Evolutionary conservation across 92 coral and sea anemone genomes (phyloP).

Genomic region (Phenganax stokvisi): DNA sequence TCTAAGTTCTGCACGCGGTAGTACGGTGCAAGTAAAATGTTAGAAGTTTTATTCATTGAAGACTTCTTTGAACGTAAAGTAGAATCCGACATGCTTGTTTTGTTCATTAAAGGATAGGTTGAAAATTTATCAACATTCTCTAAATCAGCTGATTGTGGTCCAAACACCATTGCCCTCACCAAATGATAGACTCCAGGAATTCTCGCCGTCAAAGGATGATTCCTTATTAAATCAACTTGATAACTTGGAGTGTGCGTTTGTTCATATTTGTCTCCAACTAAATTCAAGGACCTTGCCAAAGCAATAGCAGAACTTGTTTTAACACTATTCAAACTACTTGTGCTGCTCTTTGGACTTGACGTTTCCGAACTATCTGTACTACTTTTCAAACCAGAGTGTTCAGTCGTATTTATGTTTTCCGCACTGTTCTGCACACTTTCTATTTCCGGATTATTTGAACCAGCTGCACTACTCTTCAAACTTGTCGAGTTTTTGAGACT

Average conservation of each 20-base stretch:
- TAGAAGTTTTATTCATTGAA: not conserved
- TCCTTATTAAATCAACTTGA: not conserved
- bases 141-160: conserved; percentile 30
- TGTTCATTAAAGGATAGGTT: not conserved
- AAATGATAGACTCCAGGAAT: conserved; percentile 12
- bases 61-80: not conserved
- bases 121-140: conserved; percentile 11
- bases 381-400: not conserved
- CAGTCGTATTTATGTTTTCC: not conserved
- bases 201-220: not conserved
- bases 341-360: not conserved
- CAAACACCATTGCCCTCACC: not conserved
- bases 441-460: not conserved
- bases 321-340: not conserved
- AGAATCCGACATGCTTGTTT: not conserved
- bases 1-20: conserved; percentile 32
- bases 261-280: conserved; percentile 36
- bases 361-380: conserved; percentile 5
- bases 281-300: conserved; percentile 25
- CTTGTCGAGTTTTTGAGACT: conserved; percentile 6
- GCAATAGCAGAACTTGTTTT: not conserved
- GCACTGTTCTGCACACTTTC: conserved; percentile 4
- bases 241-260: conserved; percentile 33
- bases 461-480: not conserved
- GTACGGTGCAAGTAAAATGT: conserved; percentile 14